A percentile compares a stretch with the other conserved stretches of the same genome.
These are phyloP conservation scores for Lophochroa leadbeateri DNA, from an alignment of 2,113 vertebrate genomes.

Conservation along the genomic window DNA sequence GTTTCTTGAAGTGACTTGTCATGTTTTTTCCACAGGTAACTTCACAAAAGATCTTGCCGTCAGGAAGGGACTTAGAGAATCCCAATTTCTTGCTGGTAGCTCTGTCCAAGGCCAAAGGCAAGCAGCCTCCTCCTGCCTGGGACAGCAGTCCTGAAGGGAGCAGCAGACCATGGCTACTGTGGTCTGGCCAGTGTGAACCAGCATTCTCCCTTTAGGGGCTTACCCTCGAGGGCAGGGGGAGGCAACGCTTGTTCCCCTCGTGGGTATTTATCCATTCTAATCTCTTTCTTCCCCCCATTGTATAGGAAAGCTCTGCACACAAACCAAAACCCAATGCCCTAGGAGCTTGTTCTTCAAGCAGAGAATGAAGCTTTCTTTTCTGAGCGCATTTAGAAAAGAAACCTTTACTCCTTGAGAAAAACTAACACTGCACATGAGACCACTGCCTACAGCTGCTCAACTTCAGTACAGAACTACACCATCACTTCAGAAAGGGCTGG, in stretches of 20 bases:
- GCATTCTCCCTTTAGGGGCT: not conserved
- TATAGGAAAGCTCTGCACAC: not conserved
- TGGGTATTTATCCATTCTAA: rapidly evolving
- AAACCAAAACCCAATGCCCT: rapidly evolving
- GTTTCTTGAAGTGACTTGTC: constrained; percentile 9
- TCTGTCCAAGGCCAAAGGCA: not conserved
- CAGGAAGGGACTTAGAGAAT: not conserved
- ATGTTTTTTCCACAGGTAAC: not conserved
- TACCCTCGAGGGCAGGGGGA: not conserved
- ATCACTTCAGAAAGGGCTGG: not conserved
- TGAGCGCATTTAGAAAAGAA: not conserved
- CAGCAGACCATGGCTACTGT: rapidly evolving
- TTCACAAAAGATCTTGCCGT: not conserved
- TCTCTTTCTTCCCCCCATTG: not conserved
- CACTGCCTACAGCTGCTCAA: not conserved
- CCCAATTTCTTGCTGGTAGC: not conserved
- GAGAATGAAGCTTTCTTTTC: not conserved
- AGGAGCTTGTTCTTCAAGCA: not conserved
- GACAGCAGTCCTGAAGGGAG: not conserved
- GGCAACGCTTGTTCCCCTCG: rapidly evolving
- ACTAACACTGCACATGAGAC: rapidly evolving
- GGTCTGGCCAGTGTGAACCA: rapidly evolving
- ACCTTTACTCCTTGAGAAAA: not conserved
- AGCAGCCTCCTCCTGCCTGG: not conserved
- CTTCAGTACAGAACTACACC: not conserved